Conservation (phyloP, 1,140 invertebrate genomes). For the Papilio polyxenes region DNA sequence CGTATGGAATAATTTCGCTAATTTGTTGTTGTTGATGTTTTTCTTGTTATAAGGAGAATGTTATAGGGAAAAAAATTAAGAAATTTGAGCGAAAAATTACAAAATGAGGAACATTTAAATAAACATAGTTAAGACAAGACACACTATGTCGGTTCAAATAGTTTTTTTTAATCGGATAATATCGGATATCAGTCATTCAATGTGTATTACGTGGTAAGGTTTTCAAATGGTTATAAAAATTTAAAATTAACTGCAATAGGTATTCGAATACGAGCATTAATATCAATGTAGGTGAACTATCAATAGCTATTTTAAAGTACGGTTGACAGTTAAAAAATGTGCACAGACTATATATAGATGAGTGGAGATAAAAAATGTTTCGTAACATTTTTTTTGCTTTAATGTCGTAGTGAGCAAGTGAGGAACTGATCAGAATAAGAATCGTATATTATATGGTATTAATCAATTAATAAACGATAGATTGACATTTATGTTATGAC, state of each 20-base stretch:
- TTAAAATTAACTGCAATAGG: not conserved
- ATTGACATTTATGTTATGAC: constrained; percentile 9
- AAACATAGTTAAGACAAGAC: no score
- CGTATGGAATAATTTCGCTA: no score
- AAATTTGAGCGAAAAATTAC: no score
- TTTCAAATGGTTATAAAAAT: not conserved
- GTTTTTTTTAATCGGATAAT: no score
- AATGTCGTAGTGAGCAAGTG: not conserved
- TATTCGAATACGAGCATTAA: constrained; percentile 16
- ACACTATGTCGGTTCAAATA: no score
- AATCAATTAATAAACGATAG: constrained; percentile 29
- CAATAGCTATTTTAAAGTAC: not conserved
- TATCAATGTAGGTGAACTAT: constrained; percentile 19
- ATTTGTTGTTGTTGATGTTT: no score
- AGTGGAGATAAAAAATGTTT: constrained; percentile 8
- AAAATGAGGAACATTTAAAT: no score
- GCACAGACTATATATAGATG: constrained; percentile 14
- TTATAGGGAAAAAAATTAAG: no score
- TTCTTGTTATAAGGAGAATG: no score
- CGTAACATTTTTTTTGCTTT: constrained; percentile 12
- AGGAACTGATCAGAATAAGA: not conserved
- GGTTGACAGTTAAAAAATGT: constrained; percentile 28
- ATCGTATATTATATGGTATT: not conserved
- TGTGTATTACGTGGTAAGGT: no score
- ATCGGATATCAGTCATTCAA: no score